Evolutionary conservation across 2,797 vertebrate species (phyloP).

Genomic region (Eulemur mongoz): DNA sequence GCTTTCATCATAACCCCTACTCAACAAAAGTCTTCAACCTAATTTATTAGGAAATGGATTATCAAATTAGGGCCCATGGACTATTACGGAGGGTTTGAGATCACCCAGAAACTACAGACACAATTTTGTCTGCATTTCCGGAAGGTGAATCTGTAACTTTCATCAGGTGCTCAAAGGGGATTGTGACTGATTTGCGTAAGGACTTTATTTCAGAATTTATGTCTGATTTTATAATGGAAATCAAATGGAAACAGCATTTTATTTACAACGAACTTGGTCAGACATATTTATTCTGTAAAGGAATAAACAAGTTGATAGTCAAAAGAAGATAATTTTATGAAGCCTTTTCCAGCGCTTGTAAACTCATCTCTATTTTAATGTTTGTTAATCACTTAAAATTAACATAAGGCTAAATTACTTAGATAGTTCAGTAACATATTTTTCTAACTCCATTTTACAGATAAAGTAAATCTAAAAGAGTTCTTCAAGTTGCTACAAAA

Average conservation of each 20-base stretch:
- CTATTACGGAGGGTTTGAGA: conserved; percentile 13
- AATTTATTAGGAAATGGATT: not conserved
- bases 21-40: not conserved
- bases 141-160: conserved; percentile 19
- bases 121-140: conserved; percentile 1
- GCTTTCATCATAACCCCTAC: not conserved
- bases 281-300: not conserved
- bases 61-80: not conserved
- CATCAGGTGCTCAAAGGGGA: conserved; percentile 4
- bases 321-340: conserved; percentile 48
- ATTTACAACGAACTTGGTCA: conserved; percentile 12
- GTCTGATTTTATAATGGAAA: conserved; percentile 54
- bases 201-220: conserved; percentile 42
- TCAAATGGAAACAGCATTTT: conserved; percentile 28
- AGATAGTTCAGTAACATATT: not conserved
- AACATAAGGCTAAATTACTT: conserved; percentile 40
- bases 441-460: conserved; percentile 54
- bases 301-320: not conserved
- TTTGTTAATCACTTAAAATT: conserved; percentile 28
- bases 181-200: not conserved
- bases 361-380: conserved; percentile 36
- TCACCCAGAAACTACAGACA: conserved; percentile 4
- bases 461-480: conserved; percentile 43
- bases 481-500: conserved; percentile 47
- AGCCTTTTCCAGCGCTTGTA: not conserved